Base-by-base conservation (phyloP, 2,888 invertebrate genomes). In the Parelbella ahira region DNA sequence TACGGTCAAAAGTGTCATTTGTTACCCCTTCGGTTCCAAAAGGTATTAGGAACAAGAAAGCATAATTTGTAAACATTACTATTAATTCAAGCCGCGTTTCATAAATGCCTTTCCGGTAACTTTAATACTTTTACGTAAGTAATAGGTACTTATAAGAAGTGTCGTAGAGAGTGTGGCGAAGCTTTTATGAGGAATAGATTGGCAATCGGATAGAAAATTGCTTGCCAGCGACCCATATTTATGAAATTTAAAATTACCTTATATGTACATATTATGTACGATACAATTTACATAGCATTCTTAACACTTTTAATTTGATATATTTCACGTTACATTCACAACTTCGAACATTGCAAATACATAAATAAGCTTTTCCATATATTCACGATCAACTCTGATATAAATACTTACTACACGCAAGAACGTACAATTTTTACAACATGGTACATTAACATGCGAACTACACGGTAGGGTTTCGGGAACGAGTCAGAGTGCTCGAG, bases 401-500 rank as follows among this genome's bases (percentile, higher is more conserved):
- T 33, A 33, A n/a, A n/a, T n/a, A n/a, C n/a, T n/a, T n/a, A n/a
- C n/a, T n/a, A n/a, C n/a, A n/a, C n/a, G n/a, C n/a, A n/a, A n/a
- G n/a, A n/a, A n/a, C n/a, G n/a, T n/a, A n/a, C n/a, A n/a, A n/a
- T n/a, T n/a, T 30, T 12, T 30, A 15, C 5, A 32, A 68, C 61
- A 60, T n/a, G 49, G 53, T 58, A 68, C 68, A 66, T 63, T 67
- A 60, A 74, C 75, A 71, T 65, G 55, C 61, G 64, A 63, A 66
- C 37, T 37, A 30, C 50, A 54, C 33, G 61, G 63, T 82, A 86
- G 84, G 86, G 84, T 58, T 82, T 73, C 84, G 83, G 84, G 69
- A 77, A 75, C 75, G 77, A 75, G 66, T 78, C 70, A 60, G 83
- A 84, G 68, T 72, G 84, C 69, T 68, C 81, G 60, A 76, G 73